Evolutionary conservation across 1,140 invertebrate genomes (phyloP).

Genomic region (Micrasema minimum): DNA sequence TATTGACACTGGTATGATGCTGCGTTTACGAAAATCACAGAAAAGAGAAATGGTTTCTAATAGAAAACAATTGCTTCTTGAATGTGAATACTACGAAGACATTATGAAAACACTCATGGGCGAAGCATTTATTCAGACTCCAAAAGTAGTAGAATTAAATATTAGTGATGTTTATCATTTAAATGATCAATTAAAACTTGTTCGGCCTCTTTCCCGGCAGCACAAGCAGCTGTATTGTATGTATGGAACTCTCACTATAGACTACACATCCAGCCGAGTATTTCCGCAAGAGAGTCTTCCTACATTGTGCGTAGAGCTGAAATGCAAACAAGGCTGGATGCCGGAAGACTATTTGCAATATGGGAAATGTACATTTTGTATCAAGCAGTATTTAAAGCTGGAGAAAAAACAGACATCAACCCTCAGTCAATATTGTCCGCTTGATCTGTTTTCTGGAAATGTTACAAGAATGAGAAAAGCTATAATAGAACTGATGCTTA

Average conservation of each 20-base stretch:
- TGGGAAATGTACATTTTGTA: constrained; percentile 75
- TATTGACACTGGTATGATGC: constrained; percentile 26
- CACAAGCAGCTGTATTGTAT: constrained; percentile 57
- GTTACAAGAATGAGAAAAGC: constrained; percentile 70
- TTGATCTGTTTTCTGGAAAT: constrained; percentile 77
- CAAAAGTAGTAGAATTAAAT: constrained; percentile 57
- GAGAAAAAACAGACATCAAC: constrained; percentile 63
- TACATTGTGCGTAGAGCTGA: constrained; percentile 76
- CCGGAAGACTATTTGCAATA: constrained; percentile 62
- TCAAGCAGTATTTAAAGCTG: constrained; percentile 77
- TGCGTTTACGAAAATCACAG: constrained; percentile 45
- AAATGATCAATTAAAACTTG: constrained; percentile 50
- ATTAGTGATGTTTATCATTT: constrained; percentile 55
- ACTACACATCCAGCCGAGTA: constrained; percentile 58
- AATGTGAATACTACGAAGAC: constrained; percentile 57
- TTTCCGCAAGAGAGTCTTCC: constrained; percentile 55
- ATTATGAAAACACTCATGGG: constrained; percentile 59
- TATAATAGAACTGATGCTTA: constrained; percentile 68
- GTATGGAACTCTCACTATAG: constrained; percentile 60
- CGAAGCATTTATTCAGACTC: constrained; percentile 46
- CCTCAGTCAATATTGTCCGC: constrained; percentile 75
- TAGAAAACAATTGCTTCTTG: constrained; percentile 25
- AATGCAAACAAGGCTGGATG: constrained; percentile 80
- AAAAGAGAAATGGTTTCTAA: neutral
- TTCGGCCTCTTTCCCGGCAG: constrained; percentile 58